Base-by-base conservation (phyloP, 2,113 vertebrate genomes). In the Vidua chalybeata region DNA sequence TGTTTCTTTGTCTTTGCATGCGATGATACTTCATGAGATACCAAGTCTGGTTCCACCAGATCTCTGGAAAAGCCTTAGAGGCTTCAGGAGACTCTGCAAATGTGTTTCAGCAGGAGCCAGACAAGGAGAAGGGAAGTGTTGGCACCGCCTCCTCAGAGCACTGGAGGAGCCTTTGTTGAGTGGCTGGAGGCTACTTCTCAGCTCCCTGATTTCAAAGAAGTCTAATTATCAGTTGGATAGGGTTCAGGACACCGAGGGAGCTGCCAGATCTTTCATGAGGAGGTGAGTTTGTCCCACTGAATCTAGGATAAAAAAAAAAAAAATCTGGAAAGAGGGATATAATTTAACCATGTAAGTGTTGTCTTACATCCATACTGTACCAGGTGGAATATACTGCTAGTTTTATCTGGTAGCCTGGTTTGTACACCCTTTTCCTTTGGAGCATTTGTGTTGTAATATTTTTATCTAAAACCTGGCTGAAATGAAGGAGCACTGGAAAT, bases 161-260 rank as follows among this genome's bases (percentile, higher is more conserved):
- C 30, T 61, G 66, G 46, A 92, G 78, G 46, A 96, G 74, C 69
- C 77, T 96, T 96, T 97, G 90, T 91, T 96, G 90, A 67, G 86
- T 94, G 76, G 96, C 97, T 89, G 91, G 89, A 96, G 96, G 97
- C 96, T 90, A 86, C 66, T 89, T 93, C 87, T 93, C 23, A 3
- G 79, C 84, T 97, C 89, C 72, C 3, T 0, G 33, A 90, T 96
- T 97, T 97, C 96, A 97, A 96, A 97, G 66, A 83, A 86, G 68
- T 89, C 7, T 96, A 97, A 97, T 97, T 97, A 97, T 96, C 89
- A 89, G 73, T 93, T 97, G 97, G 97, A 96, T 51, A 61, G 58
- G 16, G 48, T 97, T 97, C 97, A 97, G 93, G 26, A 91, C 92
- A 94, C 9, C 5, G 71, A 95, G 92, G 67, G 89, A 96, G 89